A percentile compares a stretch with the other conserved stretches of the same genome.
Conservation (phyloP, 2,113 vertebrate genomes). For the Poeciliopsis prolifica region DNA sequence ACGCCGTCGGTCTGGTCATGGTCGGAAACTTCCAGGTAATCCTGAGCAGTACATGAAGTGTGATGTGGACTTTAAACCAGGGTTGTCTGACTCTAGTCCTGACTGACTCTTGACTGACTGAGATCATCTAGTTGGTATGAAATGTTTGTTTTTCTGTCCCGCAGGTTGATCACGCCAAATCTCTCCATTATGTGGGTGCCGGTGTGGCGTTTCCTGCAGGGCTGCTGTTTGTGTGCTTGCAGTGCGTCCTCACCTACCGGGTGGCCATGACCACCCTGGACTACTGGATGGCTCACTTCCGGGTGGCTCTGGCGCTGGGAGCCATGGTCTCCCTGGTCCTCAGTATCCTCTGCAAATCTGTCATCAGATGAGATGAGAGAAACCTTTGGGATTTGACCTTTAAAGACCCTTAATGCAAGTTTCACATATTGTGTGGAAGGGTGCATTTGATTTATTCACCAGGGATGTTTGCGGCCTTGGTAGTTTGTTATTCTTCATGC, state of each 20-base stretch:
- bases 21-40: constrained; percentile 93
- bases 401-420: no score
- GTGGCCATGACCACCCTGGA: constrained; percentile 85
- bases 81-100: no score
- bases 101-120: no score
- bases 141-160: neutral
- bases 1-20: constrained; percentile 87
- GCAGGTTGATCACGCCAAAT: constrained; percentile 91
- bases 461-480: no score
- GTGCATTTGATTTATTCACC: no score
- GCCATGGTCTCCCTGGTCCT: constrained; percentile 88
- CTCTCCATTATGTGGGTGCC: constrained; percentile 89
- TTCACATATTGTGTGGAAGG: no score
- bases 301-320: constrained; percentile 82
- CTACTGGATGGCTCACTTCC: constrained; percentile 88
- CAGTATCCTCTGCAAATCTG: constrained; percentile 84
- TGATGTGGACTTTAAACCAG: no score
- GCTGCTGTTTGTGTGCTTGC: constrained; percentile 89
- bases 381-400: no score
- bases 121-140: no score
- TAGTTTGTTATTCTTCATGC: no score
- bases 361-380: no score
- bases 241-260: constrained; percentile 89
- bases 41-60: accelerated
- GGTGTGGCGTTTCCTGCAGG: constrained; percentile 89